These are phyloP conservation scores for Periophthalmus magnuspinnatus DNA, from an alignment of 2,797 vertebrate genomes.

Conservation along the genomic window DNA sequence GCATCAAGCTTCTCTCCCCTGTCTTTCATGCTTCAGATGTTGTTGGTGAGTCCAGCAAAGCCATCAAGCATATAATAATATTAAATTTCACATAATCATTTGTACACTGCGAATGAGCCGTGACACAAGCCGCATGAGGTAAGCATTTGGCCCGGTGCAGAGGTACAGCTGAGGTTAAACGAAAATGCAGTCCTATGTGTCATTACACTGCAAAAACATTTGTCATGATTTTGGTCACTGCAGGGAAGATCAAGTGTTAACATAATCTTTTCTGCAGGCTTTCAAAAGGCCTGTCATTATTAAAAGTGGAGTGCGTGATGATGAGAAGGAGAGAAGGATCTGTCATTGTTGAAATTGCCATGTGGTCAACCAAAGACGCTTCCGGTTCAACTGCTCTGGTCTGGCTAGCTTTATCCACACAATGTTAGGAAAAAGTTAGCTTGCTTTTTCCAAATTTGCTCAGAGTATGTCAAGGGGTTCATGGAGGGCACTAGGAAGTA, in stretches of 20 bases:
- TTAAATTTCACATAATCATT: constrained; percentile 57
- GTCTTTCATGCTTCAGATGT: constrained; percentile 40
- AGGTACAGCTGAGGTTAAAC: constrained; percentile 63
- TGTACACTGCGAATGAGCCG: constrained; percentile 49
- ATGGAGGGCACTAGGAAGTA: constrained; percentile 40
- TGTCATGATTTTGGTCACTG: constrained; percentile 64
- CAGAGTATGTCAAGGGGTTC: constrained; percentile 50
- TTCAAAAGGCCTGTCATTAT: constrained; percentile 44
- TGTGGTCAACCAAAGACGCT: constrained; percentile 21
- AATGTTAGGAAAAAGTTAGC: constrained; percentile 35
- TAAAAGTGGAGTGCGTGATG: constrained; percentile 33
- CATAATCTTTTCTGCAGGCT: constrained; percentile 67
- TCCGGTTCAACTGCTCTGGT: constrained; percentile 63
- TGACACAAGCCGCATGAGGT: constrained; percentile 61
- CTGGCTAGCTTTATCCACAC: constrained; percentile 48
- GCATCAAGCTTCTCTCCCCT: constrained; percentile 4
- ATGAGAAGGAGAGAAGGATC: constrained; percentile 8
- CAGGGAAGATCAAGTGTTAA: constrained; percentile 62
- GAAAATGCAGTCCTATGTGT: constrained; percentile 67
- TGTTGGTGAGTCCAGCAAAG: constrained; percentile 37
- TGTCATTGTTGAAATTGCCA: constrained; percentile 16
- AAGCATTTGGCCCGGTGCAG: constrained; percentile 54
- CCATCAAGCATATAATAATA: constrained; percentile 50
- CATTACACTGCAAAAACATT: constrained; percentile 64
- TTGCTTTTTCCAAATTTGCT: constrained; percentile 33